A percentile compares a stretch with the other conserved stretches of the same genome.
These are phyloP conservation scores for Yasuhikotakia modesta DNA, from an alignment of 2,797 vertebrate genomes.

Conservation along the genomic window DNA sequence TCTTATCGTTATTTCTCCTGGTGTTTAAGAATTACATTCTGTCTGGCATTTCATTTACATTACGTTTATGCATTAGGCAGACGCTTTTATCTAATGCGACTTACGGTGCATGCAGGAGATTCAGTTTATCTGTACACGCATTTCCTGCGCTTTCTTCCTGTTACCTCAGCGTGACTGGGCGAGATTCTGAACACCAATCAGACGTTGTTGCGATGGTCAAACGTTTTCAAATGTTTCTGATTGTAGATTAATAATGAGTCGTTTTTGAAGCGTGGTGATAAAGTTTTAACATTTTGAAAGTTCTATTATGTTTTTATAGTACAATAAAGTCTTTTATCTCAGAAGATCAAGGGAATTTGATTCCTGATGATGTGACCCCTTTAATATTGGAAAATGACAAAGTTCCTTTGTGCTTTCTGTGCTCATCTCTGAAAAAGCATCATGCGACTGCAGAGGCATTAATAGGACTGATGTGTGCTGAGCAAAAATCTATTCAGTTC, in stretches of 20 bases:
- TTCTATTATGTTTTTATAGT: not conserved
- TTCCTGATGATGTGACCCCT: not conserved
- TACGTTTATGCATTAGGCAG: not conserved
- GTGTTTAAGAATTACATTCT: not conserved
- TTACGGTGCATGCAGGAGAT: not conserved
- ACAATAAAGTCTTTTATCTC: not conserved
- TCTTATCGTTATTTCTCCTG: not conserved
- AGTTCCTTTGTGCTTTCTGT: not conserved
- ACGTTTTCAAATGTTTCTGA: not conserved
- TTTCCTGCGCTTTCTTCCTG: not conserved
- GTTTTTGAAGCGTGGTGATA: not conserved
- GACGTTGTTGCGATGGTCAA: not conserved
- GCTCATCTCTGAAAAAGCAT: conserved; percentile 1
- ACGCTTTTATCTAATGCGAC: not conserved
- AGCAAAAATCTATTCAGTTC: conserved; percentile 22
- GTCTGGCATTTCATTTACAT: not conserved
- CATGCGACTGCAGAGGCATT: not conserved
- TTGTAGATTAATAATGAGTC: not conserved
- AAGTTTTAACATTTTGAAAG: not conserved
- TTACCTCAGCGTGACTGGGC: not conserved
- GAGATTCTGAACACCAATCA: not conserved
- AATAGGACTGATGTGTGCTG: not conserved
- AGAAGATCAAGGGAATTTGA: not conserved
- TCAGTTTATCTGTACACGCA: not conserved
- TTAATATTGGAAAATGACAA: not conserved